phyloP scores from a whole-genome alignment of 2,888 invertebrate species.

The Dugesia japonica region DNA sequence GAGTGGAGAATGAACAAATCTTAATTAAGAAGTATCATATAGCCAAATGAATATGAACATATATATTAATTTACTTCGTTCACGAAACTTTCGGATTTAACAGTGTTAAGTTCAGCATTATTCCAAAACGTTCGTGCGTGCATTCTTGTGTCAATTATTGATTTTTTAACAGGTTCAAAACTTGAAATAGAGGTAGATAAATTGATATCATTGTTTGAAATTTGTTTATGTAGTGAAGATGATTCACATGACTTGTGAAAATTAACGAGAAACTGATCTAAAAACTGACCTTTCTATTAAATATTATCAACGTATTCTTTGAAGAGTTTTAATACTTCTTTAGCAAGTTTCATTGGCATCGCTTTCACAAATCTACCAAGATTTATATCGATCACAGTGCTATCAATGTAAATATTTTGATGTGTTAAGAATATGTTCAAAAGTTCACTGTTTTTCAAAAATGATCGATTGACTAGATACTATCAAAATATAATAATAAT shows the following conservation, averaged over 20 bases:
- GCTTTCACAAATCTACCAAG: slow-evolving; percentile 17
- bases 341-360: slow-evolving; percentile 10
- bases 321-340: too few species aligned
- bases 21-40: too few species aligned
- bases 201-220: not conserved
- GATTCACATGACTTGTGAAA: slow-evolving; percentile 17
- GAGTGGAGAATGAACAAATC: not conserved
- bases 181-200: not conserved
- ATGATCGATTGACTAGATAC: not conserved
- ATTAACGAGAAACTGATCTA: not conserved
- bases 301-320: too few species aligned
- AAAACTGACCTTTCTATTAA: not conserved
- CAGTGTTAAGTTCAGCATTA: not conserved
- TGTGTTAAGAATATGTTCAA: not conserved
- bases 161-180: not conserved
- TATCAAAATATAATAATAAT: not conserved
- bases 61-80: too few species aligned
- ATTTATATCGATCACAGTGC: not conserved
- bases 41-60: too few species aligned
- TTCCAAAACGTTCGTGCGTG: slow-evolving; percentile 10
- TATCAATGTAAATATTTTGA: not conserved
- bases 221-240: not conserved
- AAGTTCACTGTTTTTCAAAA: slow-evolving; percentile 23
- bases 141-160: not conserved
- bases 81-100: not conserved